Evolutionary conservation across 2,888 invertebrate species (phyloP).

Genomic region (Perithous albicinctus): DNA sequence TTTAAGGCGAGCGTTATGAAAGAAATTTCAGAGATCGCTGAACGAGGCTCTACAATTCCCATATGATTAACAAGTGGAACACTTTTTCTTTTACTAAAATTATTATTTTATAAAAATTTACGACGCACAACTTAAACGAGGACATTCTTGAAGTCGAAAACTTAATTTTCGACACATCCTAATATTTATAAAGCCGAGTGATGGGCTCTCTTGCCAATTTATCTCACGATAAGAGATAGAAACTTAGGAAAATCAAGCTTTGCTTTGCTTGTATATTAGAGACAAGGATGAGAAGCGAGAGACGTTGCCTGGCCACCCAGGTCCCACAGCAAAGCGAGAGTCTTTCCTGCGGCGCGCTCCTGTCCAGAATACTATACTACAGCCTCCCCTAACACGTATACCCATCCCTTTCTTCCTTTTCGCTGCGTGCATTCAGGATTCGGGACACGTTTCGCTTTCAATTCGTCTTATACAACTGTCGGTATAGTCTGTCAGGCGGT

Average conservation of each 20-base stretch:
- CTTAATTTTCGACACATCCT: not conserved
- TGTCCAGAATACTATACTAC: conserved; percentile 57
- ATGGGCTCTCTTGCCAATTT: not conserved
- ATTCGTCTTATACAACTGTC: conserved; percentile 72
- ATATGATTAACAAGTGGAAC: no score
- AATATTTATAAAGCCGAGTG: not conserved
- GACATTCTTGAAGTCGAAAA: no score
- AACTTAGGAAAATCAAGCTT: conserved; percentile 28
- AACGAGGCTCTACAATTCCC: no score
- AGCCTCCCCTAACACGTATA: conserved; percentile 56
- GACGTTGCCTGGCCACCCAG: conserved; percentile 44
- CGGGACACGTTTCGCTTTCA: conserved; percentile 71
- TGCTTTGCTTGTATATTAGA: conserved; percentile 24
- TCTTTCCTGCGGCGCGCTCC: conserved; percentile 42
- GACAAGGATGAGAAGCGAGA: conserved; percentile 18
- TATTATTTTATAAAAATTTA: no score
- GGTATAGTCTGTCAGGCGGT: conserved; percentile 69
- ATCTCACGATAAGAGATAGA: conserved; percentile 21
- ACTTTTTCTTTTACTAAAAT: no score
- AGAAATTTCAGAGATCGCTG: no score
- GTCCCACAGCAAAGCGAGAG: conserved; percentile 43
- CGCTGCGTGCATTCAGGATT: conserved; percentile 64
- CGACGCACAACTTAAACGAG: no score
- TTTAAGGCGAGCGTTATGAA: no score
- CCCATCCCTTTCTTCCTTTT: conserved; percentile 57